These are phyloP conservation scores for Thryonomys swinderianus DNA, from an alignment of 2,113 vertebrate genomes.

Conservation along the genomic window DNA sequence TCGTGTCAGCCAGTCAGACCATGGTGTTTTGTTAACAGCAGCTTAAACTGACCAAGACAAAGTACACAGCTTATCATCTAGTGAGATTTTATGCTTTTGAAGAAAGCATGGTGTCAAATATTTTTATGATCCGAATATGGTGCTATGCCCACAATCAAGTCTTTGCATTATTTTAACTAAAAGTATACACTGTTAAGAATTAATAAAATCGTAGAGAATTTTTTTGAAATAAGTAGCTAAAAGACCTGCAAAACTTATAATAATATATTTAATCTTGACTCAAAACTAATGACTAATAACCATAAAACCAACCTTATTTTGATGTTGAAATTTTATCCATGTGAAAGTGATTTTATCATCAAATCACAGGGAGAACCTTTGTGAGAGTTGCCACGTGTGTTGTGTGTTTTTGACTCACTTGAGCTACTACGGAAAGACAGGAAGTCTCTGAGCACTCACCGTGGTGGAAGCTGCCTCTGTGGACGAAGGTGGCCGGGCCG, in stretches of 20 bases:
- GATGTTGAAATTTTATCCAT: background rate
- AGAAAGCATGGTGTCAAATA: background rate
- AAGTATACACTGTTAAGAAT: background rate
- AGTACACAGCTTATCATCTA: background rate
- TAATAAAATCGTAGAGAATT: background rate
- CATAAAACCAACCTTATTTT: slow-evolving; percentile 26
- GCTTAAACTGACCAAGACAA: background rate
- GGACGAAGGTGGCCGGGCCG: slow-evolving; percentile 29
- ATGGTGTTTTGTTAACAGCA: background rate
- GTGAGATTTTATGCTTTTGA: background rate
- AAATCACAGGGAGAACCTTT: slow-evolving; percentile 39
- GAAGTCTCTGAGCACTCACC: slow-evolving; percentile 59
- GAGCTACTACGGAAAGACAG: slow-evolving; percentile 21
- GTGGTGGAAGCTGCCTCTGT: slow-evolving; percentile 17
- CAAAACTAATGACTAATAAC: slow-evolving; percentile 33
- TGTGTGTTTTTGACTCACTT: slow-evolving; percentile 48
- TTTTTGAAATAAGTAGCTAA: background rate
- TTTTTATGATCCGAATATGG: slow-evolving; percentile 21
- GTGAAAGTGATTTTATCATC: slow-evolving; percentile 54
- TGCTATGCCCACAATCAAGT: background rate
- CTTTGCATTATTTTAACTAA: slow-evolving; percentile 15
- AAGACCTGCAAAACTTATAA: background rate
- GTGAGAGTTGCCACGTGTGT: slow-evolving; percentile 17
- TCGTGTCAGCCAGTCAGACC: background rate
- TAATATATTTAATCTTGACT: slow-evolving; percentile 10